A percentile compares a stretch with the other conserved stretches of the same genome.
Evolutionary conservation across 2,113 vertebrate genomes (phyloP).

Genomic region (Sylvilagus bachmani): DNA sequence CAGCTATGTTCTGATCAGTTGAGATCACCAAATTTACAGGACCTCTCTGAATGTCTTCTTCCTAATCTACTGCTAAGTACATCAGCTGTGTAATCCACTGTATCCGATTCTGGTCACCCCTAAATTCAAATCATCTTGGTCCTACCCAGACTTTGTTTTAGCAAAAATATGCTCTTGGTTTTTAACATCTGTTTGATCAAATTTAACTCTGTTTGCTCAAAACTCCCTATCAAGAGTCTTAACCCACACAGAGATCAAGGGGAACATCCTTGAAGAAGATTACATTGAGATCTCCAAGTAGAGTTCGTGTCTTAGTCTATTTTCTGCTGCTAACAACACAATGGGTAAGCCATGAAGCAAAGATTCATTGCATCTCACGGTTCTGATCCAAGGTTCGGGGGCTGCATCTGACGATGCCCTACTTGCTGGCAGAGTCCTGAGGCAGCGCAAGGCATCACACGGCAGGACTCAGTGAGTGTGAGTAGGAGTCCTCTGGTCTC

Average conservation of each 20-base stretch:
- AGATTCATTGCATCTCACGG: no score
- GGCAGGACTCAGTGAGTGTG: no score
- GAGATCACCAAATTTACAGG: neutral
- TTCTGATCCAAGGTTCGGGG: no score
- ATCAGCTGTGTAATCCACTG: neutral
- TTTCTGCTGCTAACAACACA: no score
- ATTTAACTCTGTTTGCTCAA: neutral
- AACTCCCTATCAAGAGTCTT: neutral
- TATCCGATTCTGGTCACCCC: neutral
- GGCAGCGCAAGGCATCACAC: no score
- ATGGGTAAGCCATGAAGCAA: no score
- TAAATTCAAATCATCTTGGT: neutral
- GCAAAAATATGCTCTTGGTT: neutral
- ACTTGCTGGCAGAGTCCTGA: no score
- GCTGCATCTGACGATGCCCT: no score
- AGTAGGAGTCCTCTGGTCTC: no score
- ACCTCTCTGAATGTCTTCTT: neutral
- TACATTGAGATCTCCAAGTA: neutral
- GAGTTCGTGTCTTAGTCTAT: no score
- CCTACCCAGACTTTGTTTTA: neutral
- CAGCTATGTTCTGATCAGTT: neutral
- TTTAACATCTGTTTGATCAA: conserved; percentile 2
- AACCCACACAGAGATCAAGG: neutral
- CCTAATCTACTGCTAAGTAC: no score
- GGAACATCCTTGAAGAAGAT: neutral